Evolutionary conservation across 2,888 invertebrate genomes (phyloP), one percentile per base, ranked within the genome.

Genomic region (Chrysodeixis includens): DNA sequence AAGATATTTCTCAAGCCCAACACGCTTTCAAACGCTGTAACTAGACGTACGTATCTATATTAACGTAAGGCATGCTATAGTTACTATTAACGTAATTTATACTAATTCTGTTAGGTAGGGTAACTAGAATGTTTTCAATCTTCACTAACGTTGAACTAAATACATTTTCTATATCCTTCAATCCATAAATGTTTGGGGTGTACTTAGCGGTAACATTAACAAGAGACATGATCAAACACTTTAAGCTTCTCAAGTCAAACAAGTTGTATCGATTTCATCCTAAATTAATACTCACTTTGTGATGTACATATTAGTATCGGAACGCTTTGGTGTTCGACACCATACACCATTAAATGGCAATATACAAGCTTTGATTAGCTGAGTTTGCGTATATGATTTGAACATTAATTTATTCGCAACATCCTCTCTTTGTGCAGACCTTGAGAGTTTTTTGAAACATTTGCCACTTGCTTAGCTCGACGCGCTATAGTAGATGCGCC

Each of bases 11-110:
- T 82, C 75, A 73, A 76, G 74, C 82, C 86, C 81, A 79, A 86
- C 86, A 88, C 87, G 88, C 90, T 89, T 88, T 66, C 35, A 66
- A 80, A 83, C 69, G 87, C 87, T 87, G 75, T 78, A 77, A 76
- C 71, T 82, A 79, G 68, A 76, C 60, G 58, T 68, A 70, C 49
- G 46, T 73, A 66, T 55, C 0, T 63, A 69, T 49, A 51, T 79
- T 65, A 66, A 51, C 66, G 0, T 78, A 80, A 75, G 69, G 79
- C 79, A 79, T 79, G 79, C 26, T 56, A 53, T 58, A 58, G 49
- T 59, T 69, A 49, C 56, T 44, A 66, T 56, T 54, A 63, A 35
- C 30, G 40, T 61, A 46, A 22, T 46, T 54, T 49, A 10, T 46
- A 46, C 2, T 49, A 10, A 49, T 1, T 49, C 10, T 20, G 18